Evolutionary conservation across 1,140 invertebrate genomes (phyloP).

Genomic region (Drosophila cardini): DNA sequence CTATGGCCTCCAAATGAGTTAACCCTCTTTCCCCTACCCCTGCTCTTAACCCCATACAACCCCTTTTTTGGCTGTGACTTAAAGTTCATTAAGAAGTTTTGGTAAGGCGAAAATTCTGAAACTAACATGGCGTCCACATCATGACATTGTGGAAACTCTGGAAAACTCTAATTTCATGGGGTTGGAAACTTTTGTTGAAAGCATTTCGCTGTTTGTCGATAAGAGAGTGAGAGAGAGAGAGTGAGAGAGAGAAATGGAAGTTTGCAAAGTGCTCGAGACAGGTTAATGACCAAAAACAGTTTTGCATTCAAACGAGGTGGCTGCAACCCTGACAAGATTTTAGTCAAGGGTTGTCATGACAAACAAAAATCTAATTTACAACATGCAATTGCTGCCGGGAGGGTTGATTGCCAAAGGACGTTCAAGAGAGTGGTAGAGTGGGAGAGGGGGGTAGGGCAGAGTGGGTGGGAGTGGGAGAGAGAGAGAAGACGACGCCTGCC

Average conservation of each 20-base stretch:
- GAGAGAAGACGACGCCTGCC: constrained; percentile 20
- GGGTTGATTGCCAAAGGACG: constrained; percentile 37
- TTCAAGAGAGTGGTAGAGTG: too few species aligned
- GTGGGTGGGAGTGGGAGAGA: too few species aligned
- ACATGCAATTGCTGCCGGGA: constrained; percentile 68
- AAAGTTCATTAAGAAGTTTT: constrained; percentile 80
- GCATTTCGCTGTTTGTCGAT: constrained; percentile 64
- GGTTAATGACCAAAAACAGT: constrained; percentile 80
- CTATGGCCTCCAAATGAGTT: constrained; percentile 5
- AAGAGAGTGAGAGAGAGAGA: too few species aligned
- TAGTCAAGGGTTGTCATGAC: constrained; percentile 72
- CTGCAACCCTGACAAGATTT: constrained; percentile 23
- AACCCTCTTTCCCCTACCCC: neutral
- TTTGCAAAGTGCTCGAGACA: constrained; percentile 77
- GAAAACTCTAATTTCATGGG: constrained; percentile 34
- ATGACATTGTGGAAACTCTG: constrained; percentile 73
- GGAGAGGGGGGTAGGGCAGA: too few species aligned
- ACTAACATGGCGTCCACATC: constrained; percentile 56
- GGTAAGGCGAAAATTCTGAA: constrained; percentile 23
- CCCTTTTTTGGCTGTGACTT: constrained; percentile 24
- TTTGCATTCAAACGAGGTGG: constrained; percentile 75
- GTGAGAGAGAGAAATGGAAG: constrained; percentile 28
- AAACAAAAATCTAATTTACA: constrained; percentile 79
- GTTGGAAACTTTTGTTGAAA: constrained; percentile 70
- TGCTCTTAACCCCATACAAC: neutral